Evolutionary conservation across 37 sponge, comb jelly and placozoan species (phyloP).

Genomic region (Crambe crambe): DNA sequence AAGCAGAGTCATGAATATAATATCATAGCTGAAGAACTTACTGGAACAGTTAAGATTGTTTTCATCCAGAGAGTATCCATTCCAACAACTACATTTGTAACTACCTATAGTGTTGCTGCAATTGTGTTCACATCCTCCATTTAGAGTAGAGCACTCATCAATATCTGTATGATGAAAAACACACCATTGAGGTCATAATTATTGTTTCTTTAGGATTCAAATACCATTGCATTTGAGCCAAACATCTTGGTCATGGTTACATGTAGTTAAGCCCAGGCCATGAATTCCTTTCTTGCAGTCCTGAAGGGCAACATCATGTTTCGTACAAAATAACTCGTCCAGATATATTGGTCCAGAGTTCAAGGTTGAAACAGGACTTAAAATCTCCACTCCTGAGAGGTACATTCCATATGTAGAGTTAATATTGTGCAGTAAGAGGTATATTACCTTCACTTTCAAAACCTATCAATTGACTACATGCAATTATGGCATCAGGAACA

Average conservation of each 20-base stretch:
- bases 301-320: neutral
- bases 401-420: too few species aligned
- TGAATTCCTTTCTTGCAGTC: neutral
- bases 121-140: neutral
- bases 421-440: too few species aligned
- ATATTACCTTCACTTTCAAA: neutral
- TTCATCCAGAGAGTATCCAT: slow-evolving; percentile 7
- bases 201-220: neutral
- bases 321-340: neutral
- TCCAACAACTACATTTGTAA: slow-evolving; percentile 5
- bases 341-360: neutral
- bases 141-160: neutral
- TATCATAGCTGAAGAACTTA: neutral
- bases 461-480: slow-evolving; percentile 17
- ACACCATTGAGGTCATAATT: neutral
- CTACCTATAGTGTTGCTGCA: neutral
- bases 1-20: too few species aligned
- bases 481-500: slow-evolving; percentile 14
- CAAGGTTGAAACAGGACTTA: neutral
- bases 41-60: neutral
- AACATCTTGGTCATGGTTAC: neutral
- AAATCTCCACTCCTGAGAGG: too few species aligned
- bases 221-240: neutral
- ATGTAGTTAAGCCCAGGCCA: neutral
- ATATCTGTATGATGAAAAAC: neutral